Base-by-base conservation (phyloP, 2,113 vertebrate genomes). In the Micronycteris hirsuta region DNA sequence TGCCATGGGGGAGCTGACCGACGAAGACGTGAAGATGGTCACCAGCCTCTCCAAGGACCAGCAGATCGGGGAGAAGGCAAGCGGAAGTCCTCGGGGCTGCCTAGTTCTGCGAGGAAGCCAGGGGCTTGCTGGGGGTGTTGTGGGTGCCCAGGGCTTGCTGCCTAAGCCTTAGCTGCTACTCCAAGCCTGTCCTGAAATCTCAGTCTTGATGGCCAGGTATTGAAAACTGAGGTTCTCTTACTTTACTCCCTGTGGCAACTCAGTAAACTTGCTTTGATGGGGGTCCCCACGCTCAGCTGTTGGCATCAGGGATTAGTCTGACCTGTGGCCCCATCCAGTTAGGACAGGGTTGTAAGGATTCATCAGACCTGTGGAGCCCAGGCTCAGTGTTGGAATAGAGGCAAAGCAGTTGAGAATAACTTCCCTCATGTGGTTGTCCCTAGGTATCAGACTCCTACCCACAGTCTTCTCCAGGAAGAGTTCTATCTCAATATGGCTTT, bases 21-120 rank as follows among this genome's bases (percentile, higher is more conserved):
- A 99, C 5, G 99, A 99, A 86, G 99, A 99, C 2, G 97, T 99
- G 86, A 99, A 99, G 97, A 98, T 99, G 98, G 99, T 99, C 22
- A 98, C 99, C 3, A 96, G 99, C 19, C 98, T 99, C 47, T 99
- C 99, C 89, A 99, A 99, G 95, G 99, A 99, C 36, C 99, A 99
- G 80, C 99, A 99, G 93, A 99, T 99, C 0, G 99, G 99, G 1
- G 99, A 99, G 96, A 98, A 99, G 98, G 99, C 99, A 96, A 91
- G 99, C 98, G 65, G 36, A 24, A 17, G 58, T 52, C 14, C 1
- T 17, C 17, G 1, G 52, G 56, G 36, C 33, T 63, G 28, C 22
- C 3, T 15, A 20, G 1, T 38, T 70, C 24, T 71, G 28, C 3
- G 13, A 56, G 81, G 15, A n/a, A 56, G 7, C 13, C 7, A 14